These are phyloP conservation scores for Cyprinodon variegatus DNA, from an alignment of 2,113 vertebrate species.

Conservation along the genomic window DNA sequence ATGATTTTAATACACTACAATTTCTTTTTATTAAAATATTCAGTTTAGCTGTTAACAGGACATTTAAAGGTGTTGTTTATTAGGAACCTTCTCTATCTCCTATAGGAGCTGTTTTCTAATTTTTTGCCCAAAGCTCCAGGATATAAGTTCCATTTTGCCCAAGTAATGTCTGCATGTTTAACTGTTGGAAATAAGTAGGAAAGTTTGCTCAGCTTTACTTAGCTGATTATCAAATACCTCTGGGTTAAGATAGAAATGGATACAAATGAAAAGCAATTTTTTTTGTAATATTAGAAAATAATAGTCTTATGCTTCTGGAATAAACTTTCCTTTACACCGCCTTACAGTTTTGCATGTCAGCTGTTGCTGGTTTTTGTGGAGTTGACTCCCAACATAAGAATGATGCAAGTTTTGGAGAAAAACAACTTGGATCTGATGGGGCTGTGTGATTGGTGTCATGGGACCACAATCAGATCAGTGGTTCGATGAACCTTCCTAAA, in stretches of 20 bases:
- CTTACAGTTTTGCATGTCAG: slow-evolving; percentile 1
- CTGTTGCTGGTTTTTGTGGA: neutral
- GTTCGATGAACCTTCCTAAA: slow-evolving; percentile 45
- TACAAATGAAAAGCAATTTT: neutral
- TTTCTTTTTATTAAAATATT: neutral
- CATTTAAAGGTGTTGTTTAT: slow-evolving; percentile 37
- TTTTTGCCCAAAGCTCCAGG: slow-evolving; percentile 66
- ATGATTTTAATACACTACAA: neutral
- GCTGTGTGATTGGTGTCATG: slow-evolving; percentile 70
- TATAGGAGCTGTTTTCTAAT: slow-evolving; percentile 54
- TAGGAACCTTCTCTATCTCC: slow-evolving; percentile 28
- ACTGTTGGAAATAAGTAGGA: slow-evolving; percentile 75
- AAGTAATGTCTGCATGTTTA: slow-evolving; percentile 41
- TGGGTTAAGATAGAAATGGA: slow-evolving; percentile 22
- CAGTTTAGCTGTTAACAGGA: neutral
- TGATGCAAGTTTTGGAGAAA: slow-evolving; percentile 1
- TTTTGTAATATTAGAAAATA: slow-evolving; percentile 2
- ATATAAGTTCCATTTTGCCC: slow-evolving; percentile 72
- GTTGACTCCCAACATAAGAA: neutral
- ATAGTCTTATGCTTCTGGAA: neutral
- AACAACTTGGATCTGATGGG: slow-evolving; percentile 15
- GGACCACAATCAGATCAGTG: slow-evolving; percentile 43
- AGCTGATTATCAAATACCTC: slow-evolving; percentile 46
- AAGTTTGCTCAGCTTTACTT: slow-evolving; percentile 43
- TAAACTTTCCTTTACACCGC: neutral